phyloP scores from a whole-genome alignment of 2,797 vertebrate genomes.

The Falco berigora region DNA sequence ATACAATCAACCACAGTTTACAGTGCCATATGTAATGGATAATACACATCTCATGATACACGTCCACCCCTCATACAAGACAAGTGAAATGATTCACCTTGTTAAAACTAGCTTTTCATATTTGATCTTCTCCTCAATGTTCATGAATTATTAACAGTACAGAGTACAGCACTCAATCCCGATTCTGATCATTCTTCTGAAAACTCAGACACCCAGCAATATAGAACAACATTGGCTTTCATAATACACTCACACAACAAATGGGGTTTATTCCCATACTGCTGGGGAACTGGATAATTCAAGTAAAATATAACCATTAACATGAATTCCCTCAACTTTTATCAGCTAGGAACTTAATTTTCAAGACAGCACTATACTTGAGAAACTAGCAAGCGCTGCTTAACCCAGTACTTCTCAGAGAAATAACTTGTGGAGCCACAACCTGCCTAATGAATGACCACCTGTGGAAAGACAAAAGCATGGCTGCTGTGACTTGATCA shows the following conservation, averaged over 20 bases:
- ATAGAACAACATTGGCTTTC: background rate
- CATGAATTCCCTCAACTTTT: background rate
- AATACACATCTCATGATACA: rapidly evolving
- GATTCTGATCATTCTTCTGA: background rate
- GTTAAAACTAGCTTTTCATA: background rate
- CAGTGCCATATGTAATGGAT: rapidly evolving
- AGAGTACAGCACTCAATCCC: background rate
- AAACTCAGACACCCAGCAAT: background rate
- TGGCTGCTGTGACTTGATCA: background rate
- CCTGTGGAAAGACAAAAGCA: background rate
- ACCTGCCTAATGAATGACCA: background rate
- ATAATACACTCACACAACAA: background rate
- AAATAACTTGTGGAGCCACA: background rate
- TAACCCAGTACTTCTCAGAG: background rate
- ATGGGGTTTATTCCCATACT: background rate
- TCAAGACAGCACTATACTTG: background rate
- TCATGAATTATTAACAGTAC: background rate
- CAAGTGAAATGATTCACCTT: background rate
- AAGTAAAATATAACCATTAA: background rate
- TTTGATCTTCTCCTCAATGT: background rate
- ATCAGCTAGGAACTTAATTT: background rate
- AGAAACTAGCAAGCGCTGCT: background rate
- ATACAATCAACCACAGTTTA: background rate
- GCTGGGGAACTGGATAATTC: background rate
- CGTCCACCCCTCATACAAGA: rapidly evolving